These are phyloP conservation scores for Halesus radiatus DNA, from an alignment of 1,140 invertebrate species.

Conservation along the genomic window DNA sequence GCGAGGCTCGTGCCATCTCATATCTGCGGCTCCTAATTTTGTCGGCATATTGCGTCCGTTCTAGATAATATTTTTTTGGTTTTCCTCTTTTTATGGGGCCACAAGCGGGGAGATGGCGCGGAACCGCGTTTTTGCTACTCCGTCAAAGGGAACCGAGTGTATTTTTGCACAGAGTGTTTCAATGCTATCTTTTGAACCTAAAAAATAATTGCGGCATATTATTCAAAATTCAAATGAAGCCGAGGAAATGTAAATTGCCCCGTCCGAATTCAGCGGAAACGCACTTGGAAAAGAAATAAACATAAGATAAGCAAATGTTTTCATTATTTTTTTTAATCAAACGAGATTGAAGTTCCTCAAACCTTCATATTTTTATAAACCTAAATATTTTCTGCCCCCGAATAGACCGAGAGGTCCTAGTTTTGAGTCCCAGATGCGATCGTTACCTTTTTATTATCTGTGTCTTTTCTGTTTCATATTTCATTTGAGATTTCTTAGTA, in stretches of 20 bases:
- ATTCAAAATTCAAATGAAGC: conserved; percentile 9
- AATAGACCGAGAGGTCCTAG: too few relatives aligned
- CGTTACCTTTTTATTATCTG: too few relatives aligned
- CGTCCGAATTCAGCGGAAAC: too few relatives aligned
- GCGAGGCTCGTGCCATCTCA: not conserved
- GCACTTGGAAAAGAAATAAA: too few relatives aligned
- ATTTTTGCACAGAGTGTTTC: conserved; percentile 7
- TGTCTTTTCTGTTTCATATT: too few relatives aligned
- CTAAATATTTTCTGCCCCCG: too few relatives aligned
- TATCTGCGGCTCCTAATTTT: conserved; percentile 42
- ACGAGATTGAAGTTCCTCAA: too few relatives aligned
- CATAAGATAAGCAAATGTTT: too few relatives aligned
- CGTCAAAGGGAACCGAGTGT: conserved; percentile 25
- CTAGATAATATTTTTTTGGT: conserved; percentile 8
- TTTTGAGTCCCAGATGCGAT: too few relatives aligned
- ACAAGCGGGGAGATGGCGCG: conserved; percentile 22
- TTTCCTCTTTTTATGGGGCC: conserved; percentile 41
- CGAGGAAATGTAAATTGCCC: not conserved
- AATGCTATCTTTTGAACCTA: conserved; percentile 13
- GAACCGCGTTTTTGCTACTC: conserved; percentile 18
- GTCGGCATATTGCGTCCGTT: conserved; percentile 47
- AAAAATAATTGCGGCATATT: conserved; percentile 5
- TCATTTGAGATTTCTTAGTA: too few relatives aligned
- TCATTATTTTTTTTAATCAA: too few relatives aligned
- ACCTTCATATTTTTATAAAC: too few relatives aligned